Base-by-base conservation (phyloP, 2,797 vertebrate species). In the Rhinophrynus dorsalis region DNA sequence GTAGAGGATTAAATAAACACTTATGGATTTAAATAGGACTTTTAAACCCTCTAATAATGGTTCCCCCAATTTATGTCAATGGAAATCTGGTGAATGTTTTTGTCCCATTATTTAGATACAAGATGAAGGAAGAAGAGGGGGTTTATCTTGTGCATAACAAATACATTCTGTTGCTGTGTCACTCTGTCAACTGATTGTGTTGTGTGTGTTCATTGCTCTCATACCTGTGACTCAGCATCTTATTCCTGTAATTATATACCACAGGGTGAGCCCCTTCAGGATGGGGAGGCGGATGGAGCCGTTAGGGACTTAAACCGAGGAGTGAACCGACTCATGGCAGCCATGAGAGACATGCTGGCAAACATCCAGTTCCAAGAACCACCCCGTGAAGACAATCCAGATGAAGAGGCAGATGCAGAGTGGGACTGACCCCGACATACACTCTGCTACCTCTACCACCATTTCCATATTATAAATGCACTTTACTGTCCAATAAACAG, bases 341-440 rank as follows among this genome's bases (percentile, higher is more conserved):
- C 96, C 6, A 95, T 99, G 91, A 90, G 96, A 15, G 97, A 98
- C 89, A 96, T 99, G 94, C 86, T 99, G 87, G 96, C 94, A 23
- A 98, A 98, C 84, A 98, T 99, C 83, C 92, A 94, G 79, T 97
- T 99, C 78, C 94, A 94, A 64, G 96, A 98, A 71, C 95, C 92
- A 0, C 94, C 92, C 0, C 88, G 82, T 1, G 96, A 99, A 0
- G 94, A 98, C 80, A 91, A 94, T 78, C 89, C 89, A 0, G 94
- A 97, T 74, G 90, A 88, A 17, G 94, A 95, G 0, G 95, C 93
- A 1, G 88, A 96, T 6, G 94, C 93, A 90, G 94, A 98, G 72
- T 96, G 86, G 93, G 68, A 68, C 38, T 6, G 0, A 52, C 5
- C 24, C n/a, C 3, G 4, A 4, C 10, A n/a, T 10, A 8, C 17